Evolutionary conservation across 2,888 invertebrate genomes (phyloP), one percentile per base, ranked within the genome.

Genomic region (Synanthedon vespiformis): DNA sequence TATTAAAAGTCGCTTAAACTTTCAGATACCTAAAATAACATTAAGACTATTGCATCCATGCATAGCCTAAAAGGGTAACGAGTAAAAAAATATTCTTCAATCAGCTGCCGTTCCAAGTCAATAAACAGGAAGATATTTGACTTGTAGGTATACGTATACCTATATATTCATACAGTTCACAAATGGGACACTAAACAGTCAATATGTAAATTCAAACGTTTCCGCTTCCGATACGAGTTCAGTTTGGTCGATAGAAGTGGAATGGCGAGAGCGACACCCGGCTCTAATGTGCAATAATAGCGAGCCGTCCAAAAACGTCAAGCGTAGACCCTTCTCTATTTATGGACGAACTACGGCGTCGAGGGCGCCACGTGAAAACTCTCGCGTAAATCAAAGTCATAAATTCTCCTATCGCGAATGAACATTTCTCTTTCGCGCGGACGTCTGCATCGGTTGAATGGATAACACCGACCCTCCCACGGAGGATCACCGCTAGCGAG

Each of bases 381-480:
- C 79, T 71, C 72, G 73, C 81, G 80, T 84, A 85, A 85, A 85
- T 85, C 83, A 83, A 83, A 82, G 80, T 79, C 83, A 85, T 85
- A 85, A 86, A 86, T 87, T 82, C 78, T 77, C 71, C 81, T 85
- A 86, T 85, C 85, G 81, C 83, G 83, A 84, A 84, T 83, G 85
- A 84, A 84, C 84, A 86, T 86, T 85, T 85, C 86, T 85, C 86
- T 84, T 83, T 66, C 60, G 63, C 72, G 77, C 76, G 80, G 80
- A 81, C 81, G 84, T 84, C 85, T 82, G 78, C 75, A 74, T 73
- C 72, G 75, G 72, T 68, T 84, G 83, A 85, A 86, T 84, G 85
- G 85, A 84, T 84, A 84, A 82, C 82, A 80, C 77, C 80, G 82
- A 75, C 82, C 82, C 81, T 77, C 81, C 72, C 81, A 76, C 70